Conservation (phyloP, 2,797 vertebrate genomes). For the Gila robusta region DNA sequence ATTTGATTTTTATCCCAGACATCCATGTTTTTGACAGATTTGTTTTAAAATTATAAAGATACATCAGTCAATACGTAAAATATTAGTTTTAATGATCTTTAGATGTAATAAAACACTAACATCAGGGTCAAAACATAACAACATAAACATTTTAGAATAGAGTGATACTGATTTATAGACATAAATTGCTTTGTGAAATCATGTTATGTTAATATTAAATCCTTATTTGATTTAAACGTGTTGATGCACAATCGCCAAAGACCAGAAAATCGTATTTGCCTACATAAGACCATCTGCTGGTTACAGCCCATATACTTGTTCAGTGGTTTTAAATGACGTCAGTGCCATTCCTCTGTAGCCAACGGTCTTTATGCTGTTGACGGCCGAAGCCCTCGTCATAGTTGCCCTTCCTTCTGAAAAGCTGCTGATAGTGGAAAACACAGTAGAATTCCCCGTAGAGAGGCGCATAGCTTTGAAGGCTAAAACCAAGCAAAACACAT, state of each 20-base stretch:
- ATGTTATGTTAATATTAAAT: neutral
- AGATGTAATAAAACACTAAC: neutral
- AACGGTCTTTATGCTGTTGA: conserved; percentile 77
- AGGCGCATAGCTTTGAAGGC: conserved; percentile 81
- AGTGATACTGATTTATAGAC: neutral
- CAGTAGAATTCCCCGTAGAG: conserved; percentile 84
- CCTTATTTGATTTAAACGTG: neutral
- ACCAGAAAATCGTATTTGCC: neutral
- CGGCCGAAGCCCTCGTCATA: conserved; percentile 82
- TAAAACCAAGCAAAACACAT: conserved; percentile 73
- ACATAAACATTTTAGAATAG: neutral
- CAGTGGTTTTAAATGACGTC: conserved; percentile 55
- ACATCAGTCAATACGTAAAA: neutral
- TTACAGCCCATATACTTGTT: neutral
- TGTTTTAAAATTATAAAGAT: neutral
- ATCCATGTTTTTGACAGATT: neutral
- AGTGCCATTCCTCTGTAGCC: conserved; percentile 68
- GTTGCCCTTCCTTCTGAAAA: conserved; percentile 80
- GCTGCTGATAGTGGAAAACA: conserved; percentile 85
- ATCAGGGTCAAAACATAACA: conserved; percentile 12
- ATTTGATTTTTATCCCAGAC: neutral
- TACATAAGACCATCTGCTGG: conserved; percentile 12
- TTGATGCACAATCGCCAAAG: neutral
- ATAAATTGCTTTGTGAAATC: conserved; percentile 20
- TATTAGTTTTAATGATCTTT: neutral